Evolutionary conservation across 1,140 invertebrate species (phyloP).

Genomic region (Trialeurodes vaporariorum): DNA sequence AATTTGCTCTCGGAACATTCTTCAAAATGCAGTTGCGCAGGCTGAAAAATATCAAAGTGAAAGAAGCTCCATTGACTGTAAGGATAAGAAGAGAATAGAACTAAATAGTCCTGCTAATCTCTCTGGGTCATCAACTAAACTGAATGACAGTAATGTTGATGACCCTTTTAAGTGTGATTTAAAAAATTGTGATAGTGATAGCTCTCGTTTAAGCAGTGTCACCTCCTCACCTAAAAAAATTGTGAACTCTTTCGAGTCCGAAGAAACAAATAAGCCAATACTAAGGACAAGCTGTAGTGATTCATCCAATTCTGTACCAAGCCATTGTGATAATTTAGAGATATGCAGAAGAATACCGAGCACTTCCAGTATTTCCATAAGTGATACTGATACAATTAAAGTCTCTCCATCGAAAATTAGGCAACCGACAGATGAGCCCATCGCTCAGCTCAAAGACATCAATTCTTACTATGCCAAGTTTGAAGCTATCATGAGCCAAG

Average conservation of each 20-base stretch:
- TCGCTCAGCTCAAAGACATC: not conserved
- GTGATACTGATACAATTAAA: not conserved
- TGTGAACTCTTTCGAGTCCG: not conserved
- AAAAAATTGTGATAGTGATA: not conserved
- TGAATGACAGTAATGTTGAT: too few species aligned
- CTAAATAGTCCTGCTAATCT: not conserved
- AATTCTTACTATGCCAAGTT: not conserved
- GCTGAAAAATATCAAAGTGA: not conserved
- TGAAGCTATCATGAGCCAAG: not conserved
- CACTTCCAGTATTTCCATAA: not conserved
- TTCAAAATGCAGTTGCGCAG: not conserved
- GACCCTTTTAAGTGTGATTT: not conserved
- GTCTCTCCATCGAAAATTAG: not conserved
- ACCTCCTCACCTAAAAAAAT: not conserved
- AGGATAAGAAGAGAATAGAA: not conserved
- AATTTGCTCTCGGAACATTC: not conserved
- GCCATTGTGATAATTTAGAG: not conserved
- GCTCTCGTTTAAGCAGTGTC: not conserved
- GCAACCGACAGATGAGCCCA: not conserved
- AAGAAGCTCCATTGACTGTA: not conserved
- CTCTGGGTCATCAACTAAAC: too few species aligned
- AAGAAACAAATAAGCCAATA: not conserved
- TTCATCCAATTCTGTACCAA: not conserved
- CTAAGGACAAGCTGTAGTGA: not conserved
- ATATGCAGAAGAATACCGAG: not conserved